Evolutionary conservation across 2,113 vertebrate genomes (phyloP).

Genomic region (Strix aluco): DNA sequence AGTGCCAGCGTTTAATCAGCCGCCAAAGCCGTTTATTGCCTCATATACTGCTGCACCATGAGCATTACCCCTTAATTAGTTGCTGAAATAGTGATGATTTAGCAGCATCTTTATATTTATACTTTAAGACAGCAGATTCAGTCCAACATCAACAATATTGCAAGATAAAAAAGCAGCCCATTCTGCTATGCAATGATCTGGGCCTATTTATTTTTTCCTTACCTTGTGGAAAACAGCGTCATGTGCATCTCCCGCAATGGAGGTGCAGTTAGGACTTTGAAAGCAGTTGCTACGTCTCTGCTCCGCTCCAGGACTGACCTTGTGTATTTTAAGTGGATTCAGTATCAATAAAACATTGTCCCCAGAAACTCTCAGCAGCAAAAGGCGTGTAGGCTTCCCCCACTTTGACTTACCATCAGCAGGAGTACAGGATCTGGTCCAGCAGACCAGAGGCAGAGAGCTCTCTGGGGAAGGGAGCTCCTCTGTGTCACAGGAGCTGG

Average conservation of each 20-base stretch:
- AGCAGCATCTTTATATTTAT: constrained; percentile 64
- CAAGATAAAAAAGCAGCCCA: constrained; percentile 57
- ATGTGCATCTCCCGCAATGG: not conserved
- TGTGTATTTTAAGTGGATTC: not conserved
- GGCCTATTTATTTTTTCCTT: not conserved
- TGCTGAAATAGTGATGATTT: constrained; percentile 75
- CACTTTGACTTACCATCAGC: fast-evolving
- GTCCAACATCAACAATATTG: constrained; percentile 59
- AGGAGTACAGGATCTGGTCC: not conserved
- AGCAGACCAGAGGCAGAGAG: not conserved
- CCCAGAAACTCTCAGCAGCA: not conserved
- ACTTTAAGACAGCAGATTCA: constrained; percentile 69
- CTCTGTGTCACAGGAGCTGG: not conserved
- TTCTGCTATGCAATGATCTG: constrained; percentile 17
- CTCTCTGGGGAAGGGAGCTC: not conserved
- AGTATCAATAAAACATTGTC: not conserved
- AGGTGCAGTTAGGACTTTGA: not conserved
- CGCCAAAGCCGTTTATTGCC: constrained; percentile 72
- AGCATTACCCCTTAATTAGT: constrained; percentile 74
- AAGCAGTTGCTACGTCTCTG: not conserved
- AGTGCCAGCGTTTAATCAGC: constrained; percentile 66
- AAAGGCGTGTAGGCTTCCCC: not conserved
- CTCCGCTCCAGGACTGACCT: not conserved
- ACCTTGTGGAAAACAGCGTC: not conserved
- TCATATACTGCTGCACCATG: constrained; percentile 59